Evolutionary conservation across 2,113 vertebrate species (phyloP).

Genomic region (Tragelaphus scriptus): DNA sequence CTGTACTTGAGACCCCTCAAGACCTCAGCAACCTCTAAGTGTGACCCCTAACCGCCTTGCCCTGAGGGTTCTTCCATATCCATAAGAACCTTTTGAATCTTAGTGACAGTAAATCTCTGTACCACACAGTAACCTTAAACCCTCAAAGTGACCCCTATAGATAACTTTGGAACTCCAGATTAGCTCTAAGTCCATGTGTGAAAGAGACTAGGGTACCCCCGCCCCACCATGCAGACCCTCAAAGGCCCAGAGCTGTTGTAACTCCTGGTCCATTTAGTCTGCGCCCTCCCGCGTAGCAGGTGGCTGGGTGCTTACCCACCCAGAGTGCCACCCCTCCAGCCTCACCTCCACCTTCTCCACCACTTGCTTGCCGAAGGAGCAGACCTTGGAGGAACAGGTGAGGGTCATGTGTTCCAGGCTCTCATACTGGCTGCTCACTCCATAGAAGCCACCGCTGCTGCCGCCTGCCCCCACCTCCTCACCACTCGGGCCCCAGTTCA

Average conservation of each 20-base stretch:
- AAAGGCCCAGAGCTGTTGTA: background rate
- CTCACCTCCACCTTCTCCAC: slow-evolving; percentile 81
- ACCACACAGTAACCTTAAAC: background rate
- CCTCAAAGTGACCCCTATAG: background rate
- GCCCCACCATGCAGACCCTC: background rate
- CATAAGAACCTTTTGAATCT: background rate
- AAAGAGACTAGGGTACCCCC: background rate
- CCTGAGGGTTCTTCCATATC: background rate
- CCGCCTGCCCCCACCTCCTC: slow-evolving; percentile 55
- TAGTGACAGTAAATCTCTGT: background rate
- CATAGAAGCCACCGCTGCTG: slow-evolving; percentile 73
- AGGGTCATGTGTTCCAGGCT: slow-evolving; percentile 79
- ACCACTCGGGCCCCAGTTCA: slow-evolving; percentile 75
- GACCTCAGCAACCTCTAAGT: background rate
- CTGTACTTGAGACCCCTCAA: background rate
- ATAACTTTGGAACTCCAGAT: background rate
- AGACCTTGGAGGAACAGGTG: slow-evolving; percentile 80
- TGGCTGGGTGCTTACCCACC: background rate
- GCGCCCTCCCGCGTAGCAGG: background rate
- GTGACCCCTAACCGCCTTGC: background rate
- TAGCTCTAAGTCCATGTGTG: background rate
- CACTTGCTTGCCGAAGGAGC: slow-evolving; percentile 79
- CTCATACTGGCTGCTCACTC: slow-evolving; percentile 81
- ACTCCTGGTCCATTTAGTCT: background rate
- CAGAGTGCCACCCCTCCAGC: slow-evolving; percentile 49